Percentiles rank a stretch among this genome's conserved stretches.
Evolutionary conservation across 2,888 invertebrate species (phyloP).

Genomic region (Halictus quadricinctus): DNA sequence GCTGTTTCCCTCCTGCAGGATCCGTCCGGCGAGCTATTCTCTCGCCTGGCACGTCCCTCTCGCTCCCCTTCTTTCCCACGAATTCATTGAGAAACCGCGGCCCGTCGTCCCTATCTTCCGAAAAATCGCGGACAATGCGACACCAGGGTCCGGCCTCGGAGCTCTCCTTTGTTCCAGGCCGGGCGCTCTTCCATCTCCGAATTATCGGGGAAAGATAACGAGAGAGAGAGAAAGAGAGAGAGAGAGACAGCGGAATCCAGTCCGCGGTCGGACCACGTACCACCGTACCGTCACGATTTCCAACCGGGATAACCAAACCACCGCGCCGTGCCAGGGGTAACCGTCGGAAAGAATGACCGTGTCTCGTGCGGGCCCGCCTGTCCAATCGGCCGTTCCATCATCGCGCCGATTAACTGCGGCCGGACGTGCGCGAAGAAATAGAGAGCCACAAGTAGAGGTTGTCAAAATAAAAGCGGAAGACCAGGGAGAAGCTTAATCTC

Average conservation of each 20-base stretch:
- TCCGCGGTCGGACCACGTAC: constrained; percentile 5
- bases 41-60: neutral
- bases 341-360: neutral
- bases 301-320: neutral
- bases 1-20: neutral
- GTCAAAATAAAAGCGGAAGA: constrained; percentile 53
- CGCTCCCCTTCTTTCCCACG: constrained; percentile 45
- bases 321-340: neutral
- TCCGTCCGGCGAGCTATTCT: constrained; percentile 2
- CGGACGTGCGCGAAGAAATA: constrained; percentile 26
- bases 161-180: constrained; percentile 49
- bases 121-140: constrained; percentile 69
- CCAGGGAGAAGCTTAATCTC: constrained; percentile 51
- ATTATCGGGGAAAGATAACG: constrained; percentile 63
- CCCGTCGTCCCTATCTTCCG: constrained; percentile 56
- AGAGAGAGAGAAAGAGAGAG: neutral
- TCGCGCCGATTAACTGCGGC: constrained; percentile 7
- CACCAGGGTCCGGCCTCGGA: constrained; percentile 32
- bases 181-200: constrained; percentile 50
- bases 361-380: neutral
- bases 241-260: neutral
- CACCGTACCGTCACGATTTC: neutral
- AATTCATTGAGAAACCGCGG: constrained; percentile 62
- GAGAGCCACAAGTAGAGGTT: constrained; percentile 38
- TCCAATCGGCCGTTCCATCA: constrained; percentile 12